Base-by-base conservation (phyloP, 2,797 vertebrate species). In the Enteromius treurensis region DNA sequence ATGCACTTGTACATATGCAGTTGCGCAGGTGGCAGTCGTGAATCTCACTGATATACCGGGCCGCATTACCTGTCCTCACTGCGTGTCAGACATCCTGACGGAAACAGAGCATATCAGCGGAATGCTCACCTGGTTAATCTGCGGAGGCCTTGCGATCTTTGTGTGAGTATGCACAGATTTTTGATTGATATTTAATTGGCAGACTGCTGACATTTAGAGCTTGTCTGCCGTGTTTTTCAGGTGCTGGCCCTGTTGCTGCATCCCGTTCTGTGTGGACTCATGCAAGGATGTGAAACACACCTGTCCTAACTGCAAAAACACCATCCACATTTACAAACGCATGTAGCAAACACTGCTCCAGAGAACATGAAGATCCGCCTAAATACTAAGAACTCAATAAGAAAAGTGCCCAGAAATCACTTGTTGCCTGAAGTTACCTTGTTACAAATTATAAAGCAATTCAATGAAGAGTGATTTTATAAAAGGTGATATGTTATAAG, bases 211-310 rank as follows among this genome's bases (percentile, higher is more conserved):
- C n/a, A 7, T 74, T 13, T 73, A 73, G 17, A 21, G 26, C 4
- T 15, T 49, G 23, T 26, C 14, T 78, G 17, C 17, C 67, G 69
- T 84, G 32, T 29, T 71, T 10, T 60, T 81, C 83, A 93, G 93
- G 0, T 82, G 78, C 83, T 92, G 91, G 90, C 89, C 83, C 6
- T 95, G 86, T 90, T 91, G 90, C 71, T 53, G 85, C 0, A 94
- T 95, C 65, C 94, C 94, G 0, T 94, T 95, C 85, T 94, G 84
- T 0, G 53, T 93, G 37, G 26, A 89, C 0, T 0, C 68, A 10
- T 93, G 92, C 86, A 90, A 93, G 58, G 93, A 95, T 47, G 94
- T 94, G 79, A 83, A 91, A 17, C 93, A 95, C 69, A 75, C 14
- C 78, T 95, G 94, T 47, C 92, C 94, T 2, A 1, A 0, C 49